Percentiles rank a stretch among this genome's conserved stretches.
phyloP scores from a whole-genome alignment of 2,113 vertebrate species.

The Anoplopoma fimbria region DNA sequence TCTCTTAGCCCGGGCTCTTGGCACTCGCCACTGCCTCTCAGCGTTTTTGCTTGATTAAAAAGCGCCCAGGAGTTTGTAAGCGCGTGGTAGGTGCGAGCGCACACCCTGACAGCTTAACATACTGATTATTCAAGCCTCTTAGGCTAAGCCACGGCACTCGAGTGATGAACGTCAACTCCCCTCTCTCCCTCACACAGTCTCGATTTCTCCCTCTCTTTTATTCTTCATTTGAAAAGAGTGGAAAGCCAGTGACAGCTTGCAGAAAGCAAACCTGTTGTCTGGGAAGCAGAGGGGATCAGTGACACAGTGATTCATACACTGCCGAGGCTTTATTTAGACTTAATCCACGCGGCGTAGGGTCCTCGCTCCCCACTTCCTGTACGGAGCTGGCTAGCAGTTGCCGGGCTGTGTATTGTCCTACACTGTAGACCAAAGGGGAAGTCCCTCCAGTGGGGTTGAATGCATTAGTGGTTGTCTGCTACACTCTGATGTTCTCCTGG shows the following conservation, averaged over 20 bases:
- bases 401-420: constrained; percentile 28
- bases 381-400: constrained; percentile 20
- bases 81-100: constrained; percentile 76
- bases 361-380: constrained; percentile 42
- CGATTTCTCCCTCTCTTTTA: constrained; percentile 55
- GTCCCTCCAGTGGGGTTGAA: constrained; percentile 17
- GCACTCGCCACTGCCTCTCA: constrained; percentile 72
- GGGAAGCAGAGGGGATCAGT: constrained; percentile 77
- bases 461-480: constrained; percentile 3
- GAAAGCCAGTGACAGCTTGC: constrained; percentile 69
- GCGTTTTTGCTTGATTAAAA: constrained; percentile 83
- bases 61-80: constrained; percentile 79
- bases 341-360: constrained; percentile 78
- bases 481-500: neutral
- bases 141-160: constrained; percentile 81
- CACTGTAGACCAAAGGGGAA: constrained; percentile 8
- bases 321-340: constrained; percentile 83
- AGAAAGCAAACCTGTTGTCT: constrained; percentile 78
- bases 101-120: constrained; percentile 83
- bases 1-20: constrained; percentile 70
- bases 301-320: constrained; percentile 78
- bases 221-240: constrained; percentile 69
- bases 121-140: constrained; percentile 88
- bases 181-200: constrained; percentile 54
- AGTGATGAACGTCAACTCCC: constrained; percentile 80